Base-by-base conservation (phyloP, 2,888 invertebrate species). In the Alcis repandata region DNA sequence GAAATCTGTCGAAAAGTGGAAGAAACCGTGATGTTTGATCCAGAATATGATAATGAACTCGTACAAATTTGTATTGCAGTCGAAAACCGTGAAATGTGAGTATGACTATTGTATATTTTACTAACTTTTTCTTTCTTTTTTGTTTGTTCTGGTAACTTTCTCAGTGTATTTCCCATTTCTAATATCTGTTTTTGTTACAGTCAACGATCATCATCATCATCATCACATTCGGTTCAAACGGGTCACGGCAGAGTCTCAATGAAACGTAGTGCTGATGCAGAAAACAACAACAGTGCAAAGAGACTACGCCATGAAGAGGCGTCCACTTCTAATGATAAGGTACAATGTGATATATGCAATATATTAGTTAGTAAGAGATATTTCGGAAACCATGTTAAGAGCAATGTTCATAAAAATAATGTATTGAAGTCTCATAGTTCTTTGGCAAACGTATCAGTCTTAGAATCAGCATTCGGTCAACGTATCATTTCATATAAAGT, bases 181-280 rank as follows among this genome's bases (percentile, higher is more conserved):
- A 20, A 20, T 10, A 3, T 45, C 20, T 45, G 3, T 45, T 45
- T 45, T 45, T 45, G 45, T 45, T 45, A 45, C 20, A 45, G 45
- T 45, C 45, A 45, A 45, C 45, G 17, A 41, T 41, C 17, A 41
- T 17, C 41, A 17, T 41, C 41, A 15, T 41, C 17, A 15, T 15
- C 17, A 41, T 4, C 6, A 17, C 41, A 41, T 15, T 7, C 15
- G 7, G 41, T 15, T 15, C 17, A 17, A 41, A 17, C 15, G 7
- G 17, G 41, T 3, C 15, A 17, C 10, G 41, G 17, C n/a, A n/a
- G n/a, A n/a, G n/a, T n/a, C n/a, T n/a, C n/a, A 41, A 15, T 41
- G 41, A 41, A 41, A 17, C 41, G 41, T 1, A 17, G 4, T 41
- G 41, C 41, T 17, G 41, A 41, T 41, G 41, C 2, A 20, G 45